Evolutionary conservation across 1,140 invertebrate species (phyloP).

Genomic region (Trichomalopsis sarcophagae): DNA sequence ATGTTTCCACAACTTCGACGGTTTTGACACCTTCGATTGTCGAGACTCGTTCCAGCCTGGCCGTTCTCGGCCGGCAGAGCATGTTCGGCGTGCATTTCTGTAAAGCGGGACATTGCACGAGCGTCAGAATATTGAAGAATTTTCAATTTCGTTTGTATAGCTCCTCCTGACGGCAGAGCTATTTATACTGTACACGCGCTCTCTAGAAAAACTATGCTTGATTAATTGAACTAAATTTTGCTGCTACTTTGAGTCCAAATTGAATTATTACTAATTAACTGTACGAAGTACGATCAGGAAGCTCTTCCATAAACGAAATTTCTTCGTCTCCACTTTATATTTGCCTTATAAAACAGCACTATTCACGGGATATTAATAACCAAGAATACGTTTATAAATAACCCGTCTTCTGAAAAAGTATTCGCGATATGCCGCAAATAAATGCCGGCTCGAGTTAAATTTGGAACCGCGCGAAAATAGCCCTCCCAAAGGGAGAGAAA

Average conservation of each 20-base stretch:
- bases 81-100: constrained; percentile 69
- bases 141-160: not conserved
- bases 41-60: constrained; percentile 71
- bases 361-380: constrained; percentile 36
- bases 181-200: too few species aligned
- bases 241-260: too few species aligned
- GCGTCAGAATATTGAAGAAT: not conserved
- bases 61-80: constrained; percentile 67
- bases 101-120: not conserved
- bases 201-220: too few species aligned
- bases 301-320: too few species aligned
- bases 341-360: constrained; percentile 25
- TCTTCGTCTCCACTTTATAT: constrained; percentile 21
- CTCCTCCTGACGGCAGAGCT: too few species aligned
- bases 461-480: constrained; percentile 43
- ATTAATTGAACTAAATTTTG: too few species aligned
- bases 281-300: too few species aligned
- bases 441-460: constrained; percentile 46
- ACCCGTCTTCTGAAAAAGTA: constrained; percentile 29
- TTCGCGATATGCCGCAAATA: constrained; percentile 29
- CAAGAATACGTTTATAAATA: constrained; percentile 33
- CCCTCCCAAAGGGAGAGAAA: constrained; percentile 16
- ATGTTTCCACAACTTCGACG: constrained; percentile 71
- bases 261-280: too few species aligned
- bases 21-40: constrained; percentile 72